phyloP scores from a whole-genome alignment of 2,888 invertebrate genomes.

The Chymomyza caudatula region DNA sequence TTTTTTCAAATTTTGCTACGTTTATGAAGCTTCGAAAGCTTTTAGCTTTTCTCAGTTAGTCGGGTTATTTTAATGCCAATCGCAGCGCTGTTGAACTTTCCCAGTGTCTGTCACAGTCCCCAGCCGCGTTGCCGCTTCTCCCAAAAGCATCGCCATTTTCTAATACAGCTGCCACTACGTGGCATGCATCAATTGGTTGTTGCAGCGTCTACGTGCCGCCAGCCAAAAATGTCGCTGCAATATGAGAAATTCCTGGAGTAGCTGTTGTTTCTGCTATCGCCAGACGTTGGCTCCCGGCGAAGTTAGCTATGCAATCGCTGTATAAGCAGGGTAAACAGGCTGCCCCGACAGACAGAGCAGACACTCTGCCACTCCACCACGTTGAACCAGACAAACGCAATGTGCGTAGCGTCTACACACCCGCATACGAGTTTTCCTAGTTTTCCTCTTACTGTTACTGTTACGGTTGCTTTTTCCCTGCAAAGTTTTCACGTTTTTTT shows the following conservation, averaged over 20 bases:
- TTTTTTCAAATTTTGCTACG: constrained; percentile 56
- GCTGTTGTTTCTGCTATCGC: constrained; percentile 30
- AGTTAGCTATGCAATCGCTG: constrained; percentile 22
- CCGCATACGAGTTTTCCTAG: no score
- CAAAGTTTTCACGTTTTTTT: no score
- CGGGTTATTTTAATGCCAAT: constrained; percentile 33
- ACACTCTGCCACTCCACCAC: neutral
- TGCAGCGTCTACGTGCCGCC: constrained; percentile 41
- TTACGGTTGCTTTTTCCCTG: no score
- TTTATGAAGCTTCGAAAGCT: neutral
- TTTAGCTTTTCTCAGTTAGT: neutral
- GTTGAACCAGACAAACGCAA: neutral
- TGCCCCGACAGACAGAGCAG: constrained; percentile 43
- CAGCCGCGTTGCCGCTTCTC: neutral
- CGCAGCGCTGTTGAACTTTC: constrained; percentile 35
- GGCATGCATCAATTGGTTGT: neutral
- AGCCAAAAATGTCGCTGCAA: constrained; percentile 30
- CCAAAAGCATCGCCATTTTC: constrained; percentile 2
- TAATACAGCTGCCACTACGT: constrained; percentile 6
- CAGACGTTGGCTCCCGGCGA: constrained; percentile 27
- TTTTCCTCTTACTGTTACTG: neutral
- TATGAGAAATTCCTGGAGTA: constrained; percentile 54
- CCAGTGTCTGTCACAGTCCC: constrained; percentile 15
- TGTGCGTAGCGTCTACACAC: neutral
- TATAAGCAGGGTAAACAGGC: constrained; percentile 17